Base-by-base conservation (phyloP, 1,140 invertebrate species). In the Asbolus verrucosus region DNA sequence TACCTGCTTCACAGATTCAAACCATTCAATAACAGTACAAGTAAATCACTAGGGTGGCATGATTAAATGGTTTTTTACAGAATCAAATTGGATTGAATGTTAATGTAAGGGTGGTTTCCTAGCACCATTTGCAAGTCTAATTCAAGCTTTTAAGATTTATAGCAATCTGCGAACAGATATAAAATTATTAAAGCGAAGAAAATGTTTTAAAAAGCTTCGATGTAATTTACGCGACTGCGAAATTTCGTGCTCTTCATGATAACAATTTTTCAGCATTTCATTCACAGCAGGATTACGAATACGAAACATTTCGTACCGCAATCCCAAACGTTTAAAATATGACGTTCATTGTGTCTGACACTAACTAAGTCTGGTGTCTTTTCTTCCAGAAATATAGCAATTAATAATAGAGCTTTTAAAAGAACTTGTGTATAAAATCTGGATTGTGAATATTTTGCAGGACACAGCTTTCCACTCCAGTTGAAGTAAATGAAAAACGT, bases 61-160 rank as follows among this genome's bases (percentile, higher is more conserved):
- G 60, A 63, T 41, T 24, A 63, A 63, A 39, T 14, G 61, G 5
- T 41, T 39, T 36, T 39, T 39, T 63, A 63, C 61, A 63, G 18
- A 41, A n/a, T 36, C 9, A 41, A 63, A 63, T 63, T 38, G 61
- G 61, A 63, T 63, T 63, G 61, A 59, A 59, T 59, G 15, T 21
- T 59, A 59, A 59, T 59, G 43, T 11, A 16, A 15, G 61, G 61
- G 61, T 39, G 30, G 59, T 62, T 62, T 38, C 14, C 33, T 19
- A 41, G 27, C 16, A n/a, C 18, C 18, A 63, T 63, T 24, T 63
- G 61, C 61, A 63, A 63, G 33, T 63, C 61, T 41, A 63, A 63
- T 63, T 18, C 30, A 8, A 11, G 30, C 60, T 62, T 62, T 63
- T 41, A 39, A 63, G 61, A 63, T 63, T 63, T 63, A 41, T 63